Percentiles rank a stretch among this genome's conserved stretches.
Conservation (phyloP, 1,140 invertebrate genomes). For the Patella vulgata region DNA sequence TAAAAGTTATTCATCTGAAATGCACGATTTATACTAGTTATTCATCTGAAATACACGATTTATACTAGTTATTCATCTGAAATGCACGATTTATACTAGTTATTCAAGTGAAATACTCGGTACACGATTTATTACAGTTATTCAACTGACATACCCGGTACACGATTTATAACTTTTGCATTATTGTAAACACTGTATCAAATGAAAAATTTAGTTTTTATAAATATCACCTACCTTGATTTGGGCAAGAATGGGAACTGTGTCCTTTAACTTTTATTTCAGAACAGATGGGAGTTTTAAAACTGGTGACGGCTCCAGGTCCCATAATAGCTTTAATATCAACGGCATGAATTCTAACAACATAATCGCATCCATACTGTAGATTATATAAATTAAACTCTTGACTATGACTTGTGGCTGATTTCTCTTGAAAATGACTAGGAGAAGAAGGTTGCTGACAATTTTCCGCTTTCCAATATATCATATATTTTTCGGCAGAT, state of each 20-base stretch:
- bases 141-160: too few species aligned
- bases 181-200: too few species aligned
- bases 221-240: too few species aligned
- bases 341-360: conserved; percentile 12
- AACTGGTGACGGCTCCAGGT: conserved; percentile 6
- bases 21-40: too few species aligned
- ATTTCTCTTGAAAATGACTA: conserved; percentile 12
- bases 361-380: conserved; percentile 10
- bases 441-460: background rate
- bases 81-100: too few species aligned
- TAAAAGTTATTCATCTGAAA: too few species aligned
- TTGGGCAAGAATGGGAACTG: background rate
- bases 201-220: too few species aligned
- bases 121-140: too few species aligned
- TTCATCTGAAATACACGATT: too few species aligned
- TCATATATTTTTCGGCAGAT: conserved; percentile 10
- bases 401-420: conserved; percentile 8
- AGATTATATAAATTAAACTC: conserved; percentile 14
- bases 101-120: too few species aligned
- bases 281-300: conserved; percentile 9
- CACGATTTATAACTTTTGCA: too few species aligned
- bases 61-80: too few species aligned
- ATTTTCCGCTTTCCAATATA: conserved; percentile 13
- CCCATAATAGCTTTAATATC: background rate
- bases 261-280: background rate